These are phyloP conservation scores for Allolobophora icterica DNA, from an alignment of 2,888 invertebrate genomes.

Conservation along the genomic window DNA sequence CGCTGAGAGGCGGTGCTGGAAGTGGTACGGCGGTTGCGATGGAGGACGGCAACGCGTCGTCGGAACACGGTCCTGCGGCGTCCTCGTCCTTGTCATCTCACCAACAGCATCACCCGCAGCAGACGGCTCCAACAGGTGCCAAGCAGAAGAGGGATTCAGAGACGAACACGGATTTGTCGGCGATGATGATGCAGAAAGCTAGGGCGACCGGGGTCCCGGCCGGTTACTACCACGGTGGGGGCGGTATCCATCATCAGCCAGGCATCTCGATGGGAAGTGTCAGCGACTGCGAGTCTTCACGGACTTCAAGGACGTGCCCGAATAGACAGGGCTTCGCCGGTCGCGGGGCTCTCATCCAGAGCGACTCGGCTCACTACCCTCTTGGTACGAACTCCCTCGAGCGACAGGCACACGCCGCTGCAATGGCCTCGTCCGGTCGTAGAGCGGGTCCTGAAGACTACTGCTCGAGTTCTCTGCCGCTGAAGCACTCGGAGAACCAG, in stretches of 20 bases:
- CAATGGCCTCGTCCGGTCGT: slow-evolving; percentile 31
- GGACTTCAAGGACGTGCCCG: background rate
- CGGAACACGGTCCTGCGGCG: slow-evolving; percentile 31
- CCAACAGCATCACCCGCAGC: background rate
- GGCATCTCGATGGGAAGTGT: background rate
- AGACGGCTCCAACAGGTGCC: background rate
- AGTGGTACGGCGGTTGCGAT: slow-evolving; percentile 44
- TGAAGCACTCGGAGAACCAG: slow-evolving; percentile 45
- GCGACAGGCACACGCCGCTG: slow-evolving; percentile 68
- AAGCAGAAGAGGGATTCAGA: slow-evolving; percentile 54
- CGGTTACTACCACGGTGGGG: background rate
- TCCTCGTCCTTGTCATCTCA: background rate
- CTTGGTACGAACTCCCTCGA: slow-evolving; percentile 59
- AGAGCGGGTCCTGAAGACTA: slow-evolving; percentile 27
- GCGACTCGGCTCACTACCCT: slow-evolving; percentile 39
- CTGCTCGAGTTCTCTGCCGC: slow-evolving; percentile 54
- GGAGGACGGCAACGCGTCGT: slow-evolving; percentile 33
- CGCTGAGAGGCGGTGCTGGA: slow-evolving; percentile 40
- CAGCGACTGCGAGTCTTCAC: slow-evolving; percentile 13
- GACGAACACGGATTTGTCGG: slow-evolving; percentile 62
- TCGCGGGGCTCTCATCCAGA: background rate
- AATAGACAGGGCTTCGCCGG: background rate
- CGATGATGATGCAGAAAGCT: slow-evolving; percentile 15
- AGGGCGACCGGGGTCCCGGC: background rate
- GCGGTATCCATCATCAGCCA: background rate